Percentiles rank a stretch among this genome's conserved stretches.
phyloP scores from a whole-genome alignment of 2,113 vertebrate genomes.

The Poeciliopsis retropinna region DNA sequence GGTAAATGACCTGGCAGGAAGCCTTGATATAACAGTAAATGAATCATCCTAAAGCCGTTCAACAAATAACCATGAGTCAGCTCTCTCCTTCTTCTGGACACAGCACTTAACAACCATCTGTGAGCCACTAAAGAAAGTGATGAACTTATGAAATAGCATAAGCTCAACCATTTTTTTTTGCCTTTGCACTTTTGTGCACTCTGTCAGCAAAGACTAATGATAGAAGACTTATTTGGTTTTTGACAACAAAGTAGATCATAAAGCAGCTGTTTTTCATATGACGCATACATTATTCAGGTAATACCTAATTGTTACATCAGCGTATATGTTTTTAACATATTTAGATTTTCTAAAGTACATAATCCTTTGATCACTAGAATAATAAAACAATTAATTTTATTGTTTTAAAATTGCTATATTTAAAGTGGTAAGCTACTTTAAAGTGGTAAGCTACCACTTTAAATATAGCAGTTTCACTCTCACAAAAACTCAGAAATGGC shows the following conservation, averaged over 20 bases:
- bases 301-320: neutral
- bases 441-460: neutral
- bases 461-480: constrained; percentile 10
- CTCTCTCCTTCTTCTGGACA: constrained; percentile 14
- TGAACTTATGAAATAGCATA: constrained; percentile 36
- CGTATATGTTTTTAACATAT: neutral
- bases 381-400: no score
- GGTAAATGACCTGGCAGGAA: constrained; percentile 32
- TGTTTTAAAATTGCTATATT: no score
- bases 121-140: constrained; percentile 27
- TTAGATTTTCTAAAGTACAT: neutral
- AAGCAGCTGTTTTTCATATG: neutral
- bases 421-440: no score
- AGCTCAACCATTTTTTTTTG: constrained; percentile 44
- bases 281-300: neutral
- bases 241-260: neutral
- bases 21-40: constrained; percentile 17
- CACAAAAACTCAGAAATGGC: neutral
- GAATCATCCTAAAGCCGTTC: constrained; percentile 25
- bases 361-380: neutral
- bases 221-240: neutral
- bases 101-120: constrained; percentile 34
- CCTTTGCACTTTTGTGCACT: constrained; percentile 46
- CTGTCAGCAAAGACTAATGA: constrained; percentile 47
- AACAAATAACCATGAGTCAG: constrained; percentile 40